A percentile compares a stretch with the other conserved stretches of the same genome.
Conservation (phyloP, 1,140 invertebrate species). For the Himalopsyche phryganea region DNA sequence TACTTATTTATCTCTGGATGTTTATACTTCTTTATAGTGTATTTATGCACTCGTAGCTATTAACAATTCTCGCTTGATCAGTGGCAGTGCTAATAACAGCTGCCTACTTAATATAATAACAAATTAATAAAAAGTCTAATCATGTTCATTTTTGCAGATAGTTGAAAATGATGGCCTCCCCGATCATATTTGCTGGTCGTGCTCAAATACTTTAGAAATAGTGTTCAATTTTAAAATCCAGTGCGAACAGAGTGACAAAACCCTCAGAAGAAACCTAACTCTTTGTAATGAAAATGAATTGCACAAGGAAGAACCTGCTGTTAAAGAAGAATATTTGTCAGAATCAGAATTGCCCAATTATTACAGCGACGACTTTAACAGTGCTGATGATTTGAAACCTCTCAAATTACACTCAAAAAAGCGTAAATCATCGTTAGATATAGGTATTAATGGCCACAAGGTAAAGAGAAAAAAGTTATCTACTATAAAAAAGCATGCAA, state of each 20-base stretch:
- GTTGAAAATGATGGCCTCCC: slow-evolving; percentile 19
- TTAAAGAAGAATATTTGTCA: slow-evolving; percentile 16
- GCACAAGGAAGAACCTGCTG: neutral
- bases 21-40: no score
- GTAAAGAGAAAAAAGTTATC: slow-evolving; percentile 1
- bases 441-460: slow-evolving; percentile 7
- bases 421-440: neutral
- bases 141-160: slow-evolving; percentile 12
- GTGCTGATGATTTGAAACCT: slow-evolving; percentile 8
- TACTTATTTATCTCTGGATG: no score
- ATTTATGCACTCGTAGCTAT: no score
- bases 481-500: slow-evolving; percentile 1
- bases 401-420: slow-evolving; percentile 6
- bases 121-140: no score
- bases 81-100: no score
- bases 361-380: slow-evolving; percentile 5
- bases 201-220: slow-evolving; percentile 11
- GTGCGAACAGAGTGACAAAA: slow-evolving; percentile 14
- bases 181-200: slow-evolving; percentile 15
- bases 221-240: slow-evolving; percentile 8
- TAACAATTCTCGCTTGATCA: no score
- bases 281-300: neutral
- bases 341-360: slow-evolving; percentile 9
- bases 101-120: no score
- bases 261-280: slow-evolving; percentile 1